Base-by-base conservation (phyloP, 2,113 vertebrate species). In the Eptesicus fuscus region DNA sequence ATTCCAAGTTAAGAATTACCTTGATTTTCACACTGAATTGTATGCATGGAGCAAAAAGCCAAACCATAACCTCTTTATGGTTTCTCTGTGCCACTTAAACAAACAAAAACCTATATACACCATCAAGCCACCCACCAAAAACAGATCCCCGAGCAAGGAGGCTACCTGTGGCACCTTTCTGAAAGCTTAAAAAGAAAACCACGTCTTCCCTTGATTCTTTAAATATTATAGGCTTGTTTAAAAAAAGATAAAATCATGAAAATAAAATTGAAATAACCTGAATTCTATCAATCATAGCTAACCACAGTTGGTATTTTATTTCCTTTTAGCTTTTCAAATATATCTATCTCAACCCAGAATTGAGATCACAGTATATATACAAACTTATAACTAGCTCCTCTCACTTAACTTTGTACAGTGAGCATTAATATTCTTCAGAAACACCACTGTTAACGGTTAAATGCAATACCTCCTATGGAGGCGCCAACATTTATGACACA, bases 31-130 rank as follows among this genome's bases (percentile, higher is more conserved):
- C 30, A 53, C 35, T 85, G 63, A 90, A 87, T 80, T 95, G 35
- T 44, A 70, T 70, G 9, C 42, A 44, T 20, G 20, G 40, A 56
- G 17, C 32, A 83, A 93, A 94, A 91, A 47, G 35, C 22, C 37
- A 90, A 78, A 74, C 17, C 9, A 23, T 32, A 84, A 90, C 13
- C 74, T 84, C 47, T 80, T 88, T 88, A 32, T 85, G 61, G 35
- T 53, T 92, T 59, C 44, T 94, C 16, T 94, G 90, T 94, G 51
- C 61, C 76, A 51, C 65, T 91, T 84, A 90, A 85, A 84, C 16
- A 86, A 89, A 84, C 16, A 86, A 94, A 76, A 87, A 42, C 83
- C 30, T 70, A 76, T 37, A n/a, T 51, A 93, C 93, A 90, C 25
- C 53, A 83, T 86, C 56, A 84, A 94, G 35, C 51, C 5, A 65